Evolutionary conservation across 1,140 invertebrate species (phyloP).

Genomic region (Spodoptera frugiperda): DNA sequence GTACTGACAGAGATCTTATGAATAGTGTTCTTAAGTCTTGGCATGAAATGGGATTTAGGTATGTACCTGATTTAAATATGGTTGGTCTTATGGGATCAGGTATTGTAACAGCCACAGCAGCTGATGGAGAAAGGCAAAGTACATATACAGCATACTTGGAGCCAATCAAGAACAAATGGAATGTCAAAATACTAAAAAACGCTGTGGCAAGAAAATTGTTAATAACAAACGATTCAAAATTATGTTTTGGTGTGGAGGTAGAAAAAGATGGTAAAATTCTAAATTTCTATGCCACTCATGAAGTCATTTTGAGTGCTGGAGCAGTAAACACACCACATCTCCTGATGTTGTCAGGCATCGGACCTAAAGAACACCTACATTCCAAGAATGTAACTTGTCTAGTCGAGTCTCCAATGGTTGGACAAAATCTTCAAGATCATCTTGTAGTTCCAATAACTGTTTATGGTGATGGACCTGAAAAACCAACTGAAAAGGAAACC

Average conservation of each 20-base stretch:
- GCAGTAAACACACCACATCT: constrained; percentile 12
- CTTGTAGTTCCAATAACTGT: not conserved
- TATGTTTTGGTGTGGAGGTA: constrained; percentile 8
- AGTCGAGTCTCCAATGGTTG: constrained; percentile 11
- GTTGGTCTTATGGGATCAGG: constrained; percentile 19
- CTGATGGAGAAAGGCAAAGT: not conserved
- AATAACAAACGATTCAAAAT: not conserved
- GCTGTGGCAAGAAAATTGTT: constrained; percentile 5
- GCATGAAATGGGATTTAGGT: constrained; percentile 3
- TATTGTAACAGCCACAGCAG: not conserved
- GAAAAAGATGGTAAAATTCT: constrained; percentile 11
- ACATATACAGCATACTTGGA: constrained; percentile 9
- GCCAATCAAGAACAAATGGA: not conserved
- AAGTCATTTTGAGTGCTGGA: constrained; percentile 21
- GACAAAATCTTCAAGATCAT: constrained; percentile 21
- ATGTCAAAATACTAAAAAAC: constrained; percentile 4
- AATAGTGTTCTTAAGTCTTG: not conserved
- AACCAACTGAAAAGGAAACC: not conserved
- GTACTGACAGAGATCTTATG: not conserved
- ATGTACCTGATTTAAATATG: not conserved
- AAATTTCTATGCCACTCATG: constrained; percentile 19
- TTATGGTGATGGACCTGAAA: constrained; percentile 1
- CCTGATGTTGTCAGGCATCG: constrained; percentile 9
- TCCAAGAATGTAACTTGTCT: not conserved
- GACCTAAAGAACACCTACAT: constrained; percentile 15